Conservation (phyloP, 2,888 invertebrate species). For the Autographa gamma region DNA sequence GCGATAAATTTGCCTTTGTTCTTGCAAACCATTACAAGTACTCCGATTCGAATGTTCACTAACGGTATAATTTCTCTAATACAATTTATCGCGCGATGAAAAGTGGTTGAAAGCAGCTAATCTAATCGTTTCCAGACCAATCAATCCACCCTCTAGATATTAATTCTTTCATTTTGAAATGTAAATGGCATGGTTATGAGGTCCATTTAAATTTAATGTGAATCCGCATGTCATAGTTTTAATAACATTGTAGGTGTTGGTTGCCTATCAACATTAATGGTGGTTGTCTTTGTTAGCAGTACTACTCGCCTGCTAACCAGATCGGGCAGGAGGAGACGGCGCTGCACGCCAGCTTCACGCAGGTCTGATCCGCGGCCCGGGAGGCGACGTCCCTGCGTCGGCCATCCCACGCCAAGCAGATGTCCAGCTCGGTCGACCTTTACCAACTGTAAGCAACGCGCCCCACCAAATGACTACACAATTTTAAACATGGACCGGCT, state of each 20-base stretch:
- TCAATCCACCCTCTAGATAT: not conserved
- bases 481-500: constrained; percentile 15
- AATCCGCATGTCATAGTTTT: not conserved
- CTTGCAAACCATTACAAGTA: not conserved
- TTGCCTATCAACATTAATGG: not conserved
- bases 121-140: constrained; percentile 1
- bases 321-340: constrained; percentile 91
- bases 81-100: not conserved
- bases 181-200: not conserved
- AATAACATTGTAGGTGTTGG: not conserved
- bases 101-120: not conserved
- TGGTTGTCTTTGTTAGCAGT: constrained; percentile 87
- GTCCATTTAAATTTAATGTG: not conserved
- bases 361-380: constrained; percentile 91
- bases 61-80: not conserved
- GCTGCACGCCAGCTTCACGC: constrained; percentile 94
- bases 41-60: not conserved
- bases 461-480: constrained; percentile 18
- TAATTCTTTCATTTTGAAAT: not conserved
- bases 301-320: constrained; percentile 94
- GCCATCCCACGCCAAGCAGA: constrained; percentile 73
- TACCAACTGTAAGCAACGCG: constrained; percentile 75
- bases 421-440: constrained; percentile 74
- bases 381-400: constrained; percentile 75
- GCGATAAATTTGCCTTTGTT: constrained; percentile 9